Evolutionary conservation across 1,140 invertebrate species (phyloP).

Genomic region (Gryllus bimaculatus): DNA sequence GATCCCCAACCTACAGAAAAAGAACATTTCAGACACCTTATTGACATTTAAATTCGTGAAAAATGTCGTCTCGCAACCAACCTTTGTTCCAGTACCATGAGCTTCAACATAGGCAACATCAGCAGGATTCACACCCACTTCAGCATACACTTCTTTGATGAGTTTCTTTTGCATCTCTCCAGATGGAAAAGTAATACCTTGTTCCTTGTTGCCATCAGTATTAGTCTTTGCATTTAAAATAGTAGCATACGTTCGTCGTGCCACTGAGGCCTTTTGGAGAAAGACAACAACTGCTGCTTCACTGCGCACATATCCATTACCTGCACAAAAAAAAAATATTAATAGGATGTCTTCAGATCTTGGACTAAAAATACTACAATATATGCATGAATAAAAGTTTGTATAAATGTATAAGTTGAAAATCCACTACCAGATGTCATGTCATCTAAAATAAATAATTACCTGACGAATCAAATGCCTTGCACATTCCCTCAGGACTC

Average conservation of each 20-base stretch:
- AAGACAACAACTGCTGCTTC: constrained; percentile 76
- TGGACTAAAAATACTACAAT: background rate
- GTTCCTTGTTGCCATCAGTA: constrained; percentile 79
- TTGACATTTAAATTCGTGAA: background rate
- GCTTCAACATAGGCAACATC: constrained; percentile 86
- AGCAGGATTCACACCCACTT: constrained; percentile 67
- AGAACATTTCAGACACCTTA: background rate
- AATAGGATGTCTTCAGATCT: background rate
- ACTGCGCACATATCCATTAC: constrained; percentile 83
- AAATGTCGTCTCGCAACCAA: constrained; percentile 22
- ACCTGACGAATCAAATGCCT: constrained; percentile 84
- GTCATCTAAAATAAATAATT: constrained; percentile 18
- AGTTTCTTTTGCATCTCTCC: constrained; percentile 77
- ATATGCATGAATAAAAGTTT: background rate
- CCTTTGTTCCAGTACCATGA: constrained; percentile 92
- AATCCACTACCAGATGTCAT: background rate
- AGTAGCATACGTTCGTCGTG: constrained; percentile 75
- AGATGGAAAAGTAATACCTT: constrained; percentile 86
- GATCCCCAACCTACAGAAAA: constrained; percentile 62
- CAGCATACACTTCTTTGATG: constrained; percentile 75
- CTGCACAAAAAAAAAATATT: constrained; percentile 28
- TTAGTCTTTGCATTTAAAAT: constrained; percentile 80
- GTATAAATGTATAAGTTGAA: background rate
- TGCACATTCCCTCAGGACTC: constrained; percentile 78
- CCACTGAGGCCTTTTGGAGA: constrained; percentile 64